These are phyloP conservation scores for Oryzias melastigma DNA, from an alignment of 2,113 vertebrate genomes.

Conservation along the genomic window DNA sequence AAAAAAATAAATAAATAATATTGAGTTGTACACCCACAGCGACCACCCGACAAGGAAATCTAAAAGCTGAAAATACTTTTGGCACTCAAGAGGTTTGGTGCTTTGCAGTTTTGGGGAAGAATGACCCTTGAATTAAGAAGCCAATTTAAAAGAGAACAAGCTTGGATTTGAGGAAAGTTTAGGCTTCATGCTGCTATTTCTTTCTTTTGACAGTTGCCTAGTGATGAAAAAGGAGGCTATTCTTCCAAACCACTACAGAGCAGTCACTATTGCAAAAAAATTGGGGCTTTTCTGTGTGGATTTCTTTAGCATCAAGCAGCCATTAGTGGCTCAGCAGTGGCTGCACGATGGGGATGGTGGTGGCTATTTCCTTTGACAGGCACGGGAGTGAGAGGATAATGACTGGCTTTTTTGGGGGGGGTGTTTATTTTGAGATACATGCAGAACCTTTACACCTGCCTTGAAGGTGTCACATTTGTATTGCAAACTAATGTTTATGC, in stretches of 20 bases:
- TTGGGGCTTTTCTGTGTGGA: conserved; percentile 6
- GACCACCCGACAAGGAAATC: background rate
- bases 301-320: conserved; percentile 5
- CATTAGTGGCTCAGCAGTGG: conserved; percentile 10
- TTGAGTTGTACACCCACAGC: background rate
- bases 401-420: background rate
- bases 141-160: background rate
- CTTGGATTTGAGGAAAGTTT: background rate
- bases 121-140: background rate
- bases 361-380: conserved; percentile 11
- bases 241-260: conserved; percentile 10
- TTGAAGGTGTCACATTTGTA: background rate
- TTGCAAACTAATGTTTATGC: background rate
- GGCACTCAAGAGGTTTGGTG: background rate
- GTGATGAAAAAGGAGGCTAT: background rate
- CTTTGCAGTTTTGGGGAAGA: background rate
- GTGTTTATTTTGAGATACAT: conserved; percentile 2
- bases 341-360: background rate
- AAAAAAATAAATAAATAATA: background rate
- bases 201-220: conserved; percentile 8
- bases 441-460: background rate
- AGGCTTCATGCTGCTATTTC: background rate
- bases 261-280: conserved; percentile 6
- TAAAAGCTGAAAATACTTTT: background rate
- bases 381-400: conserved; percentile 8